These are phyloP conservation scores for Cotesia vestalis DNA, from an alignment of 1,140 invertebrate genomes.

Conservation along the genomic window DNA sequence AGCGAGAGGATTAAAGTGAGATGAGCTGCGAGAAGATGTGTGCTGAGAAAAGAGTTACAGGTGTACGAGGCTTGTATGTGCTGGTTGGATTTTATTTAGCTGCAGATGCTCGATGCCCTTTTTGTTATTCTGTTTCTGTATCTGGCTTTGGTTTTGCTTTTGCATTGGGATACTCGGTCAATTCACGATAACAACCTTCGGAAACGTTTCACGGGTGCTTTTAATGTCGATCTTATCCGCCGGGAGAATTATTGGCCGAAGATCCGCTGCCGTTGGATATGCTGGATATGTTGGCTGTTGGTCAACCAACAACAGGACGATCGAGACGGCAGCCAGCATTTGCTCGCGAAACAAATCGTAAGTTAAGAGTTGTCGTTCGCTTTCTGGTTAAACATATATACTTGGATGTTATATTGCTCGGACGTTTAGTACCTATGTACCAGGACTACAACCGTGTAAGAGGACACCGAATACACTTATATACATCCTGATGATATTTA, in stretches of 20 bases:
- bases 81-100: not conserved
- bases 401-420: not conserved
- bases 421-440: too few relatives aligned
- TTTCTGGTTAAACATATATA: slow-evolving; percentile 10
- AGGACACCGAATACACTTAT: slow-evolving; percentile 18
- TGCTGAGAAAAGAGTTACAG: slow-evolving; percentile 53
- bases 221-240: slow-evolving; percentile 54
- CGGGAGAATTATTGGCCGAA: slow-evolving; percentile 47
- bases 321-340: slow-evolving; percentile 28
- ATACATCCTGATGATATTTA: slow-evolving; percentile 1
- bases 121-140: not conserved
- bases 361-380: not conserved
- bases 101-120: not conserved
- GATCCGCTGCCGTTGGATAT: slow-evolving; percentile 26
- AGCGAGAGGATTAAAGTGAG: slow-evolving; percentile 31
- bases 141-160: not conserved
- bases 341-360: slow-evolving; percentile 45
- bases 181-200: slow-evolving; percentile 55
- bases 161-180: slow-evolving; percentile 45
- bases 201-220: slow-evolving; percentile 49
- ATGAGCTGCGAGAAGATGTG: not conserved
- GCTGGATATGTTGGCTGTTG: too few relatives aligned
- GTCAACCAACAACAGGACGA: too few relatives aligned
- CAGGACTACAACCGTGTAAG: slow-evolving; percentile 23
- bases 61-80: slow-evolving; percentile 46